Evolutionary conservation across 2,113 vertebrate species (phyloP), one percentile per base, ranked within the genome.

Genomic region (Pseudolaguvia tuberculata): DNA sequence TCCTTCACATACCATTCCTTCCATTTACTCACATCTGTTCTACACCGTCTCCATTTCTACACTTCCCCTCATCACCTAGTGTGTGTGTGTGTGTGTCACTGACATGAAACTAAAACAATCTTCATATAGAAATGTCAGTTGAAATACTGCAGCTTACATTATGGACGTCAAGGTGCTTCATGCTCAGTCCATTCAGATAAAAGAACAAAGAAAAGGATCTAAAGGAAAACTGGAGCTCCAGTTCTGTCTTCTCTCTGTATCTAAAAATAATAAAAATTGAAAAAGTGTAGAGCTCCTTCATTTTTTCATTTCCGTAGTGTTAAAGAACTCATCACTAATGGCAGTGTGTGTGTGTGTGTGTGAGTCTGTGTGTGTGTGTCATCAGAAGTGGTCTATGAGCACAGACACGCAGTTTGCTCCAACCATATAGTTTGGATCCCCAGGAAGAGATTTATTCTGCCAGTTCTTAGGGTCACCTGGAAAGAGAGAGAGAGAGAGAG

Each of bases 331-430:
- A 39, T 61, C 52, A 7, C 20, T 17, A 55, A 73, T 23, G 71
- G 70, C 75, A 76, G 55, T 55, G 35, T 23, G 27, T 67, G 39
- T 70, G 15, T 59, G 61, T 39, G 81, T 66, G 58, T 73, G 82
- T 39, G n/a, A n/a, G n/a, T n/a, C n/a, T 35, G 35, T 56, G 63
- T 29, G 14, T 35, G 67, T 31, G 48, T 79, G n/a, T 69, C 78
- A 84, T 94, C 92, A 98, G 88, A 99, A 98, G 91, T 98, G 96
- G 91, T 99, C 97, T 82, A 98, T 98, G 87, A 98, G 92, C 87
- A 99, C 97, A 70, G 97, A 99, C 55, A 99, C 97, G 86, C 97
- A 98, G 91, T 99, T 99, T 90, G 96, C 94, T 86, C 96, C 97
- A 83, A 98, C 95, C 88, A 98, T 90, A 85, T 98, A 98, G 92